Evolutionary conservation across 2,113 vertebrate genomes (phyloP).

Genomic region (Marmota monax): DNA sequence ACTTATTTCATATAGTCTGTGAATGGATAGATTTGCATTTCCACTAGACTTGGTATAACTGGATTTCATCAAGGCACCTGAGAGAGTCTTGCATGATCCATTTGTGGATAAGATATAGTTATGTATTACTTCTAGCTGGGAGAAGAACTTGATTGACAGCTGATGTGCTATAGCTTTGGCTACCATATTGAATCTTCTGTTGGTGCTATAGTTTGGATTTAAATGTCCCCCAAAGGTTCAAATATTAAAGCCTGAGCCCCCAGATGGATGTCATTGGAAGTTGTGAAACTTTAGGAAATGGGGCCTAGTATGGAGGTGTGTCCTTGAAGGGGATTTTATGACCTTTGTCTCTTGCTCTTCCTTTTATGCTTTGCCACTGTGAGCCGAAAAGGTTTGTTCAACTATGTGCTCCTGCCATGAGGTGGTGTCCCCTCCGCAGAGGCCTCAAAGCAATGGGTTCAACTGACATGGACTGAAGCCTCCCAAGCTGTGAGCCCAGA

Average conservation of each 20-base stretch:
- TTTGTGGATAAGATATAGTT: background rate
- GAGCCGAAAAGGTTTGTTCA: background rate
- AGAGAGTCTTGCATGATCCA: background rate
- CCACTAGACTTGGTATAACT: background rate
- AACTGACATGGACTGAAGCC: background rate
- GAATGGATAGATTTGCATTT: background rate
- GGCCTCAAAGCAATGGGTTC: background rate
- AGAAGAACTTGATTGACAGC: background rate
- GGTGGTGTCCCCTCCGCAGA: background rate
- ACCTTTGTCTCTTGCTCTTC: background rate
- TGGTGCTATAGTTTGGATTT: background rate
- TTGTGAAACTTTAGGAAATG: background rate
- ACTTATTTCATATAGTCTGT: background rate
- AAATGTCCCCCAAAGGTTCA: background rate
- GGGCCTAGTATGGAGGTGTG: background rate
- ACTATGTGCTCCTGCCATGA: background rate
- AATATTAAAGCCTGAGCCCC: background rate
- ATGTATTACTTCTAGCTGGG: background rate
- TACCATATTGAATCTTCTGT: background rate
- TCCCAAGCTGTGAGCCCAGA: background rate
- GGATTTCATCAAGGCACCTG: background rate
- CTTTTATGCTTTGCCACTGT: background rate
- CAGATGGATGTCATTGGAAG: too few species aligned
- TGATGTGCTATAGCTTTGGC: background rate
- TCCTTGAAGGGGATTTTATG: background rate